These are phyloP conservation scores for Heliconius ismenius DNA, from an alignment of 2,888 invertebrate genomes.

Conservation along the genomic window DNA sequence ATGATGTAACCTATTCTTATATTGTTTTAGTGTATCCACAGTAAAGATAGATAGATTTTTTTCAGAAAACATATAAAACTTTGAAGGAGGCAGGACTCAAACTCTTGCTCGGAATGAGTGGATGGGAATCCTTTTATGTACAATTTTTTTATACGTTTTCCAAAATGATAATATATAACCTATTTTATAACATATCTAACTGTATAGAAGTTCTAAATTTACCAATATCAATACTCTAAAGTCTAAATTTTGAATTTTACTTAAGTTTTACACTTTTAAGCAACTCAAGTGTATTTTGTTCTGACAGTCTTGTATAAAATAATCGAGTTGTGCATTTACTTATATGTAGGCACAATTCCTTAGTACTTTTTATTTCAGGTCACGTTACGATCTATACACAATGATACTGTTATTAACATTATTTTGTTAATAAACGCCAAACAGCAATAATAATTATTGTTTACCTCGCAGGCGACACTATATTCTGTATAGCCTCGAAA, in stretches of 20 bases:
- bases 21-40: not conserved
- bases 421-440: slow-evolving; percentile 7
- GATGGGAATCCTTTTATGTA: not conserved
- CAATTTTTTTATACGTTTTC: not conserved
- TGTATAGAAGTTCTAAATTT: not conserved
- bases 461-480: slow-evolving; percentile 4
- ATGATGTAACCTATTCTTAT: not conserved
- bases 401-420: slow-evolving; percentile 23
- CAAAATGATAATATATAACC: not conserved
- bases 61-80: not conserved
- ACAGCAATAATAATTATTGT: slow-evolving; percentile 5
- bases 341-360: slow-evolving; percentile 31
- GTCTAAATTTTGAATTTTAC: too few relatives aligned
- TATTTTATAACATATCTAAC: not conserved
- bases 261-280: not conserved
- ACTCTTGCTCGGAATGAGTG: not conserved
- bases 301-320: slow-evolving; percentile 1
- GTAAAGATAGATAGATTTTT: not conserved
- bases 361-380: slow-evolving; percentile 40
- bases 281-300: not conserved
- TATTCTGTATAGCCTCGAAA: not conserved
- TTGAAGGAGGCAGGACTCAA: too few relatives aligned
- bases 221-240: not conserved
- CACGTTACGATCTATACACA: slow-evolving; percentile 35
- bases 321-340: slow-evolving; percentile 1